Evolutionary conservation across 2,113 vertebrate species (phyloP).

Genomic region (Channa maculata): DNA sequence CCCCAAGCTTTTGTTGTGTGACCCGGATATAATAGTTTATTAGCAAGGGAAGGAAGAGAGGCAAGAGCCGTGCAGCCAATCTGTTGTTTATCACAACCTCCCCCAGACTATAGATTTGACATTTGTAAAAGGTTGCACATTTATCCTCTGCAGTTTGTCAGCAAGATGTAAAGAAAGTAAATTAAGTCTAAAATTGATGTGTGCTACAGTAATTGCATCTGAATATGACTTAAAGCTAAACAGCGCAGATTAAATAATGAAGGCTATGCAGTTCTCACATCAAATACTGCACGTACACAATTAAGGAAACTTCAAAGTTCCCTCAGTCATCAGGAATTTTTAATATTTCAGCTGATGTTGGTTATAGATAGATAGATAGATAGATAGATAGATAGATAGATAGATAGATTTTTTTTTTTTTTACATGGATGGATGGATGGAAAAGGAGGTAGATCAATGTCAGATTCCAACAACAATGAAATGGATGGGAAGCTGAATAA

Average conservation of each 20-base stretch:
- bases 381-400: constrained; percentile 32
- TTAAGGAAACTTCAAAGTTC: constrained; percentile 1
- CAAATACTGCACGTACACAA: too few relatives aligned
- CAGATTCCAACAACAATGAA: constrained; percentile 31
- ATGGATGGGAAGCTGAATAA: constrained; percentile 11
- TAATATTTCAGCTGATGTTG: constrained; percentile 5
- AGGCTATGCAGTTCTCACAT: too few relatives aligned
- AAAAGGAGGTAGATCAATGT: constrained; percentile 17
- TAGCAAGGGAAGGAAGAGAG: constrained; percentile 47
- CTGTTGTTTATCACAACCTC: constrained; percentile 14
- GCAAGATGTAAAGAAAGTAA: neutral
- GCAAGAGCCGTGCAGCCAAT: neutral
- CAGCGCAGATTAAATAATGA: too few relatives aligned
- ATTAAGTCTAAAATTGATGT: too few relatives aligned
- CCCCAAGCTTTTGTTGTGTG: constrained; percentile 44
- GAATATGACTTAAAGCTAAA: too few relatives aligned
- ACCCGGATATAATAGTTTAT: constrained; percentile 32
- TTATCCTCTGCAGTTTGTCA: neutral
- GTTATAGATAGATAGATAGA: constrained; percentile 39
- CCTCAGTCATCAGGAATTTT: constrained; percentile 42
- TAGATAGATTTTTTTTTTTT: constrained; percentile 34
- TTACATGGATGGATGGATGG: constrained; percentile 36
- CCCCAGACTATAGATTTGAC: neutral
- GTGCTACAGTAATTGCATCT: too few relatives aligned
- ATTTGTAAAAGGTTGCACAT: neutral